These are phyloP conservation scores for Standfussiana lucernea DNA, from an alignment of 2,888 invertebrate species.

Conservation along the genomic window DNA sequence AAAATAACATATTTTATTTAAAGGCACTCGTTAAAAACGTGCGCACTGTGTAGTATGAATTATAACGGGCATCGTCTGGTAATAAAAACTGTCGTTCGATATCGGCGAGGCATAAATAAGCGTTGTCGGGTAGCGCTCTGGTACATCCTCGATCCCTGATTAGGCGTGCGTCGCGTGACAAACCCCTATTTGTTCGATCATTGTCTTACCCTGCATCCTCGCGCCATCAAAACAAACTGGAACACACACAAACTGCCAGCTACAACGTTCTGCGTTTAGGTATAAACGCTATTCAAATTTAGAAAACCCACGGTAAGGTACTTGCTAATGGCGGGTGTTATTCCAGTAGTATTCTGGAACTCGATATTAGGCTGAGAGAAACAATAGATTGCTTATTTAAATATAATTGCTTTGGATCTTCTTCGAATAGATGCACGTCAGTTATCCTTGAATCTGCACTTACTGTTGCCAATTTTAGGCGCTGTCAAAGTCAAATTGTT, in stretches of 20 bases:
- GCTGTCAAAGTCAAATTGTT: not conserved
- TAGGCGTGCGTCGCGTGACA: constrained; percentile 87
- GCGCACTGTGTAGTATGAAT: constrained; percentile 74
- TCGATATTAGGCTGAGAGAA: not conserved
- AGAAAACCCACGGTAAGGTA: constrained; percentile 35
- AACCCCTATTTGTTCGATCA: constrained; percentile 89
- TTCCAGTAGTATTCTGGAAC: not conserved
- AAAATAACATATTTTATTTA: constrained; percentile 65
- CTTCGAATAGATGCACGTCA: not conserved
- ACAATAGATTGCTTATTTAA: not conserved
- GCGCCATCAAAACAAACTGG: constrained; percentile 82
- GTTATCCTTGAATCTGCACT: not conserved
- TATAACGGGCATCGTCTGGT: constrained; percentile 75
- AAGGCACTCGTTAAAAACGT: constrained; percentile 66
- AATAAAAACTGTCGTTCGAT: constrained; percentile 85
- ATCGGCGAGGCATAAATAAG: constrained; percentile 88
- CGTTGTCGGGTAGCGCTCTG: constrained; percentile 83
- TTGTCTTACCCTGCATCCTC: constrained; percentile 87
- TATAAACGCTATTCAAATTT: constrained; percentile 60
- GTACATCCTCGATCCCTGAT: constrained; percentile 87
- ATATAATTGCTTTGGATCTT: no score
- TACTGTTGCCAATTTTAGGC: not conserved
- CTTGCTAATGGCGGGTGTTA: constrained; percentile 2
- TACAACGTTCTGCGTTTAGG: constrained; percentile 58
- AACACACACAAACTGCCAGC: constrained; percentile 80